Evolutionary conservation across 1,140 invertebrate genomes (phyloP).

Genomic region (Phortica variegata): DNA sequence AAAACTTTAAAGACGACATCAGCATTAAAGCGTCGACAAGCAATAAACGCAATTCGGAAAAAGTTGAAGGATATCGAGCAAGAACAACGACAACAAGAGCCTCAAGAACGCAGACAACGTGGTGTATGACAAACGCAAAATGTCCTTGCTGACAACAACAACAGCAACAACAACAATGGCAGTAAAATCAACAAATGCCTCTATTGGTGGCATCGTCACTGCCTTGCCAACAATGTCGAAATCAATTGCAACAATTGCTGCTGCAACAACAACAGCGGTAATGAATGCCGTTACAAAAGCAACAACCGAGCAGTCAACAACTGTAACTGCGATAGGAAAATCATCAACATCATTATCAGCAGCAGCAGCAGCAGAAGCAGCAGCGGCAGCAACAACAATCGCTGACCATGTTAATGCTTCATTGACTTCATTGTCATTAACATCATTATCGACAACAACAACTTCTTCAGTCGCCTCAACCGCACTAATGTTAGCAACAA

Average conservation of each 20-base stretch:
- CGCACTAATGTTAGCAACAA: slow-evolving; percentile 1
- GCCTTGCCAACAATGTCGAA: slow-evolving; percentile 11
- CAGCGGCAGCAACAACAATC: slow-evolving; percentile 24
- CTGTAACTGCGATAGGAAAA: slow-evolving; percentile 6
- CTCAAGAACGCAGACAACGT: too few relatives aligned
- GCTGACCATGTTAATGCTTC: slow-evolving; percentile 40
- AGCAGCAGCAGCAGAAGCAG: slow-evolving; percentile 20
- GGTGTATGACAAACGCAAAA: slow-evolving; percentile 2
- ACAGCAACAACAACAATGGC: slow-evolving; percentile 6
- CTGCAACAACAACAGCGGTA: slow-evolving; percentile 19
- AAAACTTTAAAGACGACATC: slow-evolving; percentile 1
- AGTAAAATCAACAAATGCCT: slow-evolving; percentile 1
- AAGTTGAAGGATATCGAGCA: background rate
- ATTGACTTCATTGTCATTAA: slow-evolving; percentile 49
- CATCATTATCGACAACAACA: slow-evolving; percentile 19
- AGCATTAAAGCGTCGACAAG: background rate
- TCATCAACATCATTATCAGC: slow-evolving; percentile 8
- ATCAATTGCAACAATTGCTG: slow-evolving; percentile 30
- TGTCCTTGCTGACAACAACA: slow-evolving; percentile 18
- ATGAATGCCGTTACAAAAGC: slow-evolving; percentile 16
- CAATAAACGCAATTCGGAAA: background rate
- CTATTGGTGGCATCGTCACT: background rate
- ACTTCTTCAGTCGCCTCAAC: slow-evolving; percentile 3
- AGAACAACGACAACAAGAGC: background rate
- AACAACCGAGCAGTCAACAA: slow-evolving; percentile 11